Conservation (phyloP, 2,888 invertebrate genomes). For the Neocrepidodera transversa region DNA sequence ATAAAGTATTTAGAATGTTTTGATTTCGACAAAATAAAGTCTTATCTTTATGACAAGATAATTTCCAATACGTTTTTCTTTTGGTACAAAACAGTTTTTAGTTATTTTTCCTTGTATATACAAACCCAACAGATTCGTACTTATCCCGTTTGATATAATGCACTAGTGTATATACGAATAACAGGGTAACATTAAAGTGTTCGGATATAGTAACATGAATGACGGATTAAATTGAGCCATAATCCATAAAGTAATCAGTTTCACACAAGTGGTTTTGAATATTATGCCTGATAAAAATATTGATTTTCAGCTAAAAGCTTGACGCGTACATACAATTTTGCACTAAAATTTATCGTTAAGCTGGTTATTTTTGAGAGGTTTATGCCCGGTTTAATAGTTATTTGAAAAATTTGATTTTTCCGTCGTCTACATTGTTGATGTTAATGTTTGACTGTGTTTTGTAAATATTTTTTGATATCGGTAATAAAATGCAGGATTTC, state of each 20-base stretch:
- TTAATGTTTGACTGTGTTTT: not conserved
- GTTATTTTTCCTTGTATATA: too few species aligned
- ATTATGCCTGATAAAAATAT: conserved; percentile 34
- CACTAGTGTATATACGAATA: conserved; percentile 9
- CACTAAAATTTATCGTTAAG: conserved; percentile 9
- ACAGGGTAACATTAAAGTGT: conserved; percentile 20
- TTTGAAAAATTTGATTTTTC: conserved; percentile 2
- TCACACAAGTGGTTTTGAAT: conserved; percentile 35
- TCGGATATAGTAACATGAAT: conserved; percentile 17
- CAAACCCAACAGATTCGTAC: too few species aligned
- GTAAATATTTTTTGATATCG: not conserved
- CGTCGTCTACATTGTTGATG: not conserved
- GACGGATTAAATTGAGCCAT: conserved; percentile 33
- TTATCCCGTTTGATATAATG: too few species aligned
- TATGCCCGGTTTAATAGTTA: not conserved
- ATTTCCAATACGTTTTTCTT: too few species aligned
- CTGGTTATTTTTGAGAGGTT: conserved; percentile 1
- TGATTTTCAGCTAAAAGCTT: conserved; percentile 23
- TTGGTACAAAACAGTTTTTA: too few species aligned
- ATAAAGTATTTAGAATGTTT: too few species aligned
- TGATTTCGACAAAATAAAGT: too few species aligned
- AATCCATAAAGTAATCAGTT: conserved; percentile 37
- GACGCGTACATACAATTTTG: conserved; percentile 14
- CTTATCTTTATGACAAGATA: too few species aligned
- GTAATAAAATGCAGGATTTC: not conserved